These are phyloP conservation scores for Nyleta sp. DNA, from an alignment of 2,888 invertebrate species.

Conservation along the genomic window DNA sequence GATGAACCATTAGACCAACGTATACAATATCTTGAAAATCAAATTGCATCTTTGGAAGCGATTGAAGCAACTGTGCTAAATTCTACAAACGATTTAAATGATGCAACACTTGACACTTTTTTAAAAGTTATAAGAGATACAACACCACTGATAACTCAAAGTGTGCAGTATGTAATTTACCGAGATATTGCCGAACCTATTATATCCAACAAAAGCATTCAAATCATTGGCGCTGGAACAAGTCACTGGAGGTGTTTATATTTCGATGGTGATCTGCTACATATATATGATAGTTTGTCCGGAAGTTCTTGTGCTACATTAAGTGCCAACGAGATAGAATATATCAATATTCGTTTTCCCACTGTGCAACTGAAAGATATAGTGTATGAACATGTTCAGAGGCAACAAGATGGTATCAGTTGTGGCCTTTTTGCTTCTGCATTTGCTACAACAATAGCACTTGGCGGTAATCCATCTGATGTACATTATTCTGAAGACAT, in stretches of 20 bases:
- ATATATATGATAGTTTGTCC: neutral
- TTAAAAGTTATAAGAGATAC: conserved; percentile 13
- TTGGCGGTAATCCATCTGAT: neutral
- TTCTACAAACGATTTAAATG: neutral
- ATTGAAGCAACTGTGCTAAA: neutral
- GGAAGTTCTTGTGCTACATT: neutral
- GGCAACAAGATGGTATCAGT: neutral
- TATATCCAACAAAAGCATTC: neutral
- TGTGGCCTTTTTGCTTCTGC: conserved; percentile 4
- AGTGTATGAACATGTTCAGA: neutral
- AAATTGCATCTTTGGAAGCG: neutral
- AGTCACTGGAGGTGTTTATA: conserved; percentile 8
- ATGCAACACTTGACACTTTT: conserved; percentile 10
- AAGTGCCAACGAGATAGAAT: neutral
- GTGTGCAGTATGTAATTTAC: conserved; percentile 2
- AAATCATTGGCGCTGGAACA: neutral
- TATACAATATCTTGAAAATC: conserved; percentile 5
- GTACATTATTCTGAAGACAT: neutral
- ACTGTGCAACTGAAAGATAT: neutral
- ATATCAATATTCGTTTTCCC: conserved; percentile 11
- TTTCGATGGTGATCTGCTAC: neutral
- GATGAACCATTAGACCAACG: neutral
- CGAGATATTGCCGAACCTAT: conserved; percentile 13
- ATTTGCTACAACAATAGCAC: neutral
- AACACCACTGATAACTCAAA: conserved; percentile 1